Evolutionary conservation across 2,888 invertebrate genomes (phyloP).

Genomic region (Mythimna lalbum): DNA sequence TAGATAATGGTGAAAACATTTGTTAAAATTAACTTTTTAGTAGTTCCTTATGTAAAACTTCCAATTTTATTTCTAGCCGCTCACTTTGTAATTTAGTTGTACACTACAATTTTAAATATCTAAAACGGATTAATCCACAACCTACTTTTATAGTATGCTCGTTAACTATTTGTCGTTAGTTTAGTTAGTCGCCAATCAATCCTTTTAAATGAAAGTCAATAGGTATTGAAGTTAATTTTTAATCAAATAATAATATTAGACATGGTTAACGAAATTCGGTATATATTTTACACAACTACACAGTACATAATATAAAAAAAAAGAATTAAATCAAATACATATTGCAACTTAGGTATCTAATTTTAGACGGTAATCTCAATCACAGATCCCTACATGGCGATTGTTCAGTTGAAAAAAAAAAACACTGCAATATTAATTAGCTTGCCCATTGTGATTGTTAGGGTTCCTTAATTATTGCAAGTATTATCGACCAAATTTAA

Average conservation of each 20-base stretch:
- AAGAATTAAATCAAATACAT: constrained; percentile 12
- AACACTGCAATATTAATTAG: neutral
- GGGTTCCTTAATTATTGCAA: neutral
- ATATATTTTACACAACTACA: constrained; percentile 42
- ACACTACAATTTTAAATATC: too few relatives aligned
- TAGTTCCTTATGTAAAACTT: too few relatives aligned
- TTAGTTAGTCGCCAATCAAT: too few relatives aligned
- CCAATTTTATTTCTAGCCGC: too few relatives aligned
- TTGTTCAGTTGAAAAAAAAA: constrained; percentile 4
- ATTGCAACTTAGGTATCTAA: constrained; percentile 39
- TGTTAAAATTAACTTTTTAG: too few relatives aligned
- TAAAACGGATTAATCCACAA: too few relatives aligned
- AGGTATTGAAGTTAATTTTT: constrained; percentile 38
- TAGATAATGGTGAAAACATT: too few relatives aligned
- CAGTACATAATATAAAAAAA: constrained; percentile 10
- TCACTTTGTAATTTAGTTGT: too few relatives aligned
- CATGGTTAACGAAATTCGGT: constrained; percentile 43
- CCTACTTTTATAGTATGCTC: too few relatives aligned
- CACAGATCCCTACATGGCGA: constrained; percentile 43
- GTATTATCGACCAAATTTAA: constrained; percentile 2
- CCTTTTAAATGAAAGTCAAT: constrained; percentile 23
- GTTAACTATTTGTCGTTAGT: too few relatives aligned
- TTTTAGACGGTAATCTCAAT: constrained; percentile 41
- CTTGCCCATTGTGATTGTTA: constrained; percentile 1
- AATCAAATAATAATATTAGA: constrained; percentile 48